Evolutionary conservation across 2,888 invertebrate genomes (phyloP).

Genomic region (Pantelozetes paolii): DNA sequence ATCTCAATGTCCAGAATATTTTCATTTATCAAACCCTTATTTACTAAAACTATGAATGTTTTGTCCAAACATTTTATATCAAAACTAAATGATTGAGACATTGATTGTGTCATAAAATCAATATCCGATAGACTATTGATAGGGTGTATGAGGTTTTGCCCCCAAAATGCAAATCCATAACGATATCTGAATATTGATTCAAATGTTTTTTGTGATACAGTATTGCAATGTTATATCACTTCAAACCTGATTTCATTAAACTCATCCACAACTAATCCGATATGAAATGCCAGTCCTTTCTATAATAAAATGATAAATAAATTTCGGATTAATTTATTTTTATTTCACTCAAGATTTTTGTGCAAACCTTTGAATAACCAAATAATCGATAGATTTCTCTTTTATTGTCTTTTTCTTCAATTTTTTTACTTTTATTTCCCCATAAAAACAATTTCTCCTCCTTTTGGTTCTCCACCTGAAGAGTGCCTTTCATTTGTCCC

Average conservation of each 20-base stretch:
- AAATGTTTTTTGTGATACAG: not conserved
- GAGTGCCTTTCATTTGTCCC: slow-evolving; percentile 23
- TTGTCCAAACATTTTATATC: no score
- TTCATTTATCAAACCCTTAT: not conserved
- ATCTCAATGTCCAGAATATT: not conserved
- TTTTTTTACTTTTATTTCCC: slow-evolving; percentile 27
- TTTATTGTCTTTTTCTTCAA: not conserved
- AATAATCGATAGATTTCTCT: not conserved
- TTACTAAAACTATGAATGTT: no score
- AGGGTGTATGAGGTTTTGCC: not conserved
- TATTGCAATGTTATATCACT: not conserved
- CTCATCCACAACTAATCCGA: not conserved
- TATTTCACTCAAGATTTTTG: no score
- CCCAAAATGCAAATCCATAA: slow-evolving; percentile 1
- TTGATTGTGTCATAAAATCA: not conserved
- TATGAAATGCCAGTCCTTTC: not conserved
- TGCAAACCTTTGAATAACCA: slow-evolving; percentile 11
- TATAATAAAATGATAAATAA: not conserved
- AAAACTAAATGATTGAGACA: no score
- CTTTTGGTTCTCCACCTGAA: not conserved
- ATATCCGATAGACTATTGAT: not conserved
- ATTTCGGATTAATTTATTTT: no score
- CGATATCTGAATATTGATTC: not conserved
- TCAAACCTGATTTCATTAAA: not conserved
- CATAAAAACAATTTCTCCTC: slow-evolving; percentile 13